Evolutionary conservation across 2,888 invertebrate genomes (phyloP).

Genomic region (Seira ritae): DNA sequence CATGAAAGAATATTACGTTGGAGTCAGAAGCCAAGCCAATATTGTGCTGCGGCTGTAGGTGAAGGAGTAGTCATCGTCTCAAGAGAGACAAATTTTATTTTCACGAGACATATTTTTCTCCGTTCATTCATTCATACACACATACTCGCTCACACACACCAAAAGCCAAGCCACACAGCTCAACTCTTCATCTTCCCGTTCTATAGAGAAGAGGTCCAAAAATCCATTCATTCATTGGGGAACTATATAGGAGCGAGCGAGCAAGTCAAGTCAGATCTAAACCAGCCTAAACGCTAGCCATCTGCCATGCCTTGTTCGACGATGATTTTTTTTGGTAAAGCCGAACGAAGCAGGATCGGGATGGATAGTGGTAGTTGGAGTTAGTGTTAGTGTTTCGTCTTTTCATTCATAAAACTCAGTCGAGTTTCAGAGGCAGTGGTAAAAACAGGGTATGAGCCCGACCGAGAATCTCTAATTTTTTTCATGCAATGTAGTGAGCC

Average conservation of each 20-base stretch:
- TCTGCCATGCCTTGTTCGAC: neutral
- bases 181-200: neutral
- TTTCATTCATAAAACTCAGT: conserved; percentile 15
- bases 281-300: neutral
- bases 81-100: too few relatives aligned
- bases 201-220: neutral
- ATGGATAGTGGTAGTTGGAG: too few relatives aligned
- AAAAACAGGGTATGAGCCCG: neutral
- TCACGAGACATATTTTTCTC: neutral
- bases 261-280: too few relatives aligned
- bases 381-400: too few relatives aligned
- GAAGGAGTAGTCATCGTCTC: too few relatives aligned
- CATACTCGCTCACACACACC: too few relatives aligned
- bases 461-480: too few relatives aligned
- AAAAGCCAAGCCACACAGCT: too few relatives aligned
- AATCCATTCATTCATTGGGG: neutral
- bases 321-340: neutral
- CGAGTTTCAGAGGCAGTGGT: conserved; percentile 1
- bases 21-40: too few relatives aligned
- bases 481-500: too few relatives aligned
- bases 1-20: too few relatives aligned
- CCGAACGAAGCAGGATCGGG: neutral
- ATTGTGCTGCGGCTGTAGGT: too few relatives aligned
- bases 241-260: neutral
- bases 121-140: neutral